These are phyloP conservation scores for Leptodactylus fuscus DNA, from an alignment of 2,113 vertebrate species.

Conservation along the genomic window DNA sequence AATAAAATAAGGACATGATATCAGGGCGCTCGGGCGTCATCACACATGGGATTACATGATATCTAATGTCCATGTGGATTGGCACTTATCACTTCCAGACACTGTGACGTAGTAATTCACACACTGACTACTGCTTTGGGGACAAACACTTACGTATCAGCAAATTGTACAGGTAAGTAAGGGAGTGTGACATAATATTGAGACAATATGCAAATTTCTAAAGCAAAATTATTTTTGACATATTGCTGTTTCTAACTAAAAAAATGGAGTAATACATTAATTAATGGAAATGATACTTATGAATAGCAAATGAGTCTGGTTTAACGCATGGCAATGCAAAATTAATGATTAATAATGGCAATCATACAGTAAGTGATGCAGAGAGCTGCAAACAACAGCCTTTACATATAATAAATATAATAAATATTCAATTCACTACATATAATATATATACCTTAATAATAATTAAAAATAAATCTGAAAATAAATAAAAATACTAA, in stretches of 20 bases:
- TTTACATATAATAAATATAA: conserved; percentile 61
- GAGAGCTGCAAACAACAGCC: conserved; percentile 63
- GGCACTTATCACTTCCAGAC: not conserved
- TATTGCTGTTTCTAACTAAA: conserved; percentile 62
- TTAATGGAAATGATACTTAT: conserved; percentile 70
- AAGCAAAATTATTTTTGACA: conserved; percentile 62
- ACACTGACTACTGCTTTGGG: not conserved
- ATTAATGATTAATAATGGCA: conserved; percentile 73
- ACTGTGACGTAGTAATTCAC: conserved; percentile 4
- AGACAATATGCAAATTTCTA: conserved; percentile 46
- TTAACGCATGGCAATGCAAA: conserved; percentile 70
- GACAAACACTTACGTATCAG: not conserved
- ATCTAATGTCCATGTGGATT: not conserved
- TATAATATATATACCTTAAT: too few species aligned
- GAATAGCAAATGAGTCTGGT: conserved; percentile 74
- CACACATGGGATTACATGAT: not conserved
- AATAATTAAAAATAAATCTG: too few species aligned
- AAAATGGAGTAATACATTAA: conserved; percentile 72
- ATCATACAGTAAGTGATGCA: conserved; percentile 69
- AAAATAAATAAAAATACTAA: not conserved
- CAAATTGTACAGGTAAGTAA: not conserved
- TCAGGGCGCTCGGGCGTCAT: not conserved
- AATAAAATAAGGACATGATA: not conserved
- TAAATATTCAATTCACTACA: too few species aligned
- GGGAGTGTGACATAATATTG: conserved; percentile 61